These are phyloP conservation scores for Protomyctophum bolini DNA, from an alignment of 2,113 vertebrate genomes.

Conservation along the genomic window DNA sequence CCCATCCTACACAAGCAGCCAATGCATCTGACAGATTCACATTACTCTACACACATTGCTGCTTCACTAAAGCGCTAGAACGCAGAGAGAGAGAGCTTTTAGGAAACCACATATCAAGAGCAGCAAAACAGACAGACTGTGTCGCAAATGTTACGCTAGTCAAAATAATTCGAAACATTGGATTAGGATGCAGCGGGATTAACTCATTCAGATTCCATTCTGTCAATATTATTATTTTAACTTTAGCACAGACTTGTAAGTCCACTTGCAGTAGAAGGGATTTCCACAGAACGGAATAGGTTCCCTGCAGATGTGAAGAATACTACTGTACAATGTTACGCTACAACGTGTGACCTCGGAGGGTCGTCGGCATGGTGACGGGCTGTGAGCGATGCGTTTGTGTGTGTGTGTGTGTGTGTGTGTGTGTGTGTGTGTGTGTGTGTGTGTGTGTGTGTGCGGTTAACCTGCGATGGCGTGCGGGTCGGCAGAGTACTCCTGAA, in stretches of 20 bases:
- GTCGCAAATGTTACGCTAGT: neutral
- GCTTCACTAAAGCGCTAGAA: constrained; percentile 37
- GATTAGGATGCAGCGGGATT: neutral
- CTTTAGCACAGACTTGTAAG: too few species aligned
- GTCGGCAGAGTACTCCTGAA: constrained; percentile 95
- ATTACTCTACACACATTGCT: constrained; percentile 44
- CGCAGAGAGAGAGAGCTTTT: constrained; percentile 25
- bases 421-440: constrained; percentile 5
- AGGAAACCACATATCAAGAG: constrained; percentile 12
- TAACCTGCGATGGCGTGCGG: constrained; percentile 97
- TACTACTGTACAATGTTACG: constrained; percentile 4
- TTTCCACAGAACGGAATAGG: neutral
- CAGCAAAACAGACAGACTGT: neutral
- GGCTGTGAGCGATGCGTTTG: constrained; percentile 24
- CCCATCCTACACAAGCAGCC: constrained; percentile 24
- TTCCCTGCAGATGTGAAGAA: neutral
- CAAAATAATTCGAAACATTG: neutral
- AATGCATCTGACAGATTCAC: constrained; percentile 42
- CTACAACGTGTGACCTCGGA: constrained; percentile 12
- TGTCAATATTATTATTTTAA: too few species aligned
- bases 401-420: constrained; percentile 41
- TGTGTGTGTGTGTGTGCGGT: constrained; percentile 24
- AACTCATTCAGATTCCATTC: too few species aligned
- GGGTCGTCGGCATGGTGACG: constrained; percentile 55
- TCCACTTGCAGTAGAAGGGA: neutral